Evolutionary conservation across 2,113 vertebrate genomes (phyloP).

Genomic region (Onychostoma macrolepis): DNA sequence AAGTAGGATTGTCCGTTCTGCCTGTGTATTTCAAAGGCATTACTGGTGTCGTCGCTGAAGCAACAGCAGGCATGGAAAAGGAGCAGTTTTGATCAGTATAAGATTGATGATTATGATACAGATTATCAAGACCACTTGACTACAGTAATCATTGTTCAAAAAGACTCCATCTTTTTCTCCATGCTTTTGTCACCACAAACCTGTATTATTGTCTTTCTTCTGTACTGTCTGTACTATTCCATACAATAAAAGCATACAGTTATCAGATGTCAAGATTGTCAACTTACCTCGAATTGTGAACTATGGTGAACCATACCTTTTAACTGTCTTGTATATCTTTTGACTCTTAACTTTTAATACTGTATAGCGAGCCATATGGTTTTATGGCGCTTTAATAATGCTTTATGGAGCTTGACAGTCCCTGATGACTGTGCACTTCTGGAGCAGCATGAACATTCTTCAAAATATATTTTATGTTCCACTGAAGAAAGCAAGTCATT

Average conservation of each 20-base stretch:
- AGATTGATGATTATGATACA: not conserved
- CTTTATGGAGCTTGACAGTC: not conserved
- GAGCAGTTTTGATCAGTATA: not conserved
- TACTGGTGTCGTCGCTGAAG: conserved; percentile 22
- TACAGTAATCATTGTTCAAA: too few relatives aligned
- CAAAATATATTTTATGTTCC: not conserved
- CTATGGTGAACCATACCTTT: not conserved
- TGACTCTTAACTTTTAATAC: not conserved
- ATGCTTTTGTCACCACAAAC: not conserved
- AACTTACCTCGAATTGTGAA: not conserved
- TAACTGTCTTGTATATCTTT: not conserved
- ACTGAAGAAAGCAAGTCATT: not conserved
- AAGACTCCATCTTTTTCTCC: too few relatives aligned
- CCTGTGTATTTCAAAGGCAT: conserved; percentile 2
- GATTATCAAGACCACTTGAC: not conserved
- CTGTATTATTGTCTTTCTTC: not conserved
- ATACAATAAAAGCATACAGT: not conserved
- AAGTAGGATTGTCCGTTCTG: conserved; percentile 2
- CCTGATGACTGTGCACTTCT: not conserved
- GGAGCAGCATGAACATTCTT: not conserved
- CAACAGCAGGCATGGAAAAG: not conserved
- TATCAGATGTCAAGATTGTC: not conserved
- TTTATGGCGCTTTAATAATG: not conserved
- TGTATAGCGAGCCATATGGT: not conserved
- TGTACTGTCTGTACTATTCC: not conserved